A percentile compares a stretch with the other conserved stretches of the same genome.
These are phyloP conservation scores for Antrozous pallidus DNA, from an alignment of 2,797 vertebrate species.

Conservation along the genomic window DNA sequence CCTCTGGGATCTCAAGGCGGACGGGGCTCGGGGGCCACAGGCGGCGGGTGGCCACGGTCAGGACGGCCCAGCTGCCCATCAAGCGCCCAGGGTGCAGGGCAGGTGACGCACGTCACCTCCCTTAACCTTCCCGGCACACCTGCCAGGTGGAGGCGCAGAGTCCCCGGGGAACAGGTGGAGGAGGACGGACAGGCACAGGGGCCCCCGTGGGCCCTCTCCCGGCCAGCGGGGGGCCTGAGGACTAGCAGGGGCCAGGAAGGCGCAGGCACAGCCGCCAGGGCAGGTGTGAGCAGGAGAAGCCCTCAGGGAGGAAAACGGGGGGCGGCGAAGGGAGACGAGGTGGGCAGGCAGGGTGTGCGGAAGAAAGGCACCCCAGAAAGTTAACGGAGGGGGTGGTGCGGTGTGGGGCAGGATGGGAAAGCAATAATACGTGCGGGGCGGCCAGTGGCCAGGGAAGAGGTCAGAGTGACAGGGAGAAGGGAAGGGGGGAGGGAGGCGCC, in stretches of 20 bases:
- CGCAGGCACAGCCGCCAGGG: background rate
- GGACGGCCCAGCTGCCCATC: background rate
- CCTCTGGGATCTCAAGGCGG: background rate
- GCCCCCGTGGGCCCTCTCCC: too few relatives aligned
- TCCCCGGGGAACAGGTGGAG: background rate
- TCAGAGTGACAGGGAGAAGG: background rate
- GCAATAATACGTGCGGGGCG: background rate
- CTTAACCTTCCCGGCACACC: background rate
- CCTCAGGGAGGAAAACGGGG: background rate
- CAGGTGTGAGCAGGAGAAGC: background rate
- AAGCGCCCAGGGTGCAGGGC: too few relatives aligned
- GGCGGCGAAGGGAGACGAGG: too few relatives aligned
- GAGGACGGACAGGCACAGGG: background rate
- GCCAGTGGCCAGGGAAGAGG: background rate
- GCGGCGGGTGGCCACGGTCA: background rate
- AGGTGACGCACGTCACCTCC: background rate
- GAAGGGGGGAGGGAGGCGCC: background rate
- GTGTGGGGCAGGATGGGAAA: background rate
- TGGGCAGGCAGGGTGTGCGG: background rate
- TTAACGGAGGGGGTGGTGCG: background rate
- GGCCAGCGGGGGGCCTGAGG: background rate
- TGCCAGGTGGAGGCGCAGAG: background rate
- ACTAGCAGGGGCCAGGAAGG: background rate
- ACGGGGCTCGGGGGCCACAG: background rate
- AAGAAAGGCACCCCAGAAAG: background rate